Base-by-base conservation (phyloP, 2,797 vertebrate species). In the Protonibea diacanthus region DNA sequence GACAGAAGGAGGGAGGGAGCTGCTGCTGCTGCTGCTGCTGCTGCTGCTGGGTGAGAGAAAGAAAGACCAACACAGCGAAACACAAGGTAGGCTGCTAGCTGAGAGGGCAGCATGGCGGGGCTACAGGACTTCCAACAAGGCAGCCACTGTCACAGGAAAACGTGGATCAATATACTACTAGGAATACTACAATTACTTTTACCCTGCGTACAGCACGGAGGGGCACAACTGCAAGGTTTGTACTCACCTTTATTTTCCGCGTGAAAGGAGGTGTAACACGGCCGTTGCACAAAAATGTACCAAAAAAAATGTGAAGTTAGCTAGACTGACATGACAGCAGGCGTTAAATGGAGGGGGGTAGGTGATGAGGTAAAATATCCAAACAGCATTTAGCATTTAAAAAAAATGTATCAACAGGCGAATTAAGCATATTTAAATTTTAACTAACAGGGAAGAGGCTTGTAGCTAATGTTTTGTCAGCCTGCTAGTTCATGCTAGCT, bases 61-160 rank as follows among this genome's bases (percentile, higher is more conserved):
- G 89, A 86, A 83, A 92, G 89, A 89, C 65, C 78, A 82, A 78
- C 91, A 71, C 82, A 78, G 81, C 79, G 77, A 51, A 89, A 90
- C 85, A 91, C 83, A 89, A 45, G 90, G 90, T 29, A 86, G 87
- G 93, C 92, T 93, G 92, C 89, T 91, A 92, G 86, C 86, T 84
- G 93, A 93, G 91, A 92, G 89, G 91, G 90, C 96, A 96, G 97
- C 96, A 98, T 98, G 97, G 97, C 96, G 96, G 96, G 96, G 95
- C 95, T 93, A 93, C 95, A 95, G 86, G 95, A 94, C 93, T 95
- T 96, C 93, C 95, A 95, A 83, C 95, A 94, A 83, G 90, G 95
- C 94, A 93, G 96, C 94, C 94, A 91, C 91, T 93, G 96, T 94
- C 96, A 96, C 91, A 95, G 95, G 78, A 96, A 96, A 92, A 96